Evolutionary conservation across 2,797 vertebrate genomes (phyloP).

Genomic region (Parotocinclus haroldoi): DNA sequence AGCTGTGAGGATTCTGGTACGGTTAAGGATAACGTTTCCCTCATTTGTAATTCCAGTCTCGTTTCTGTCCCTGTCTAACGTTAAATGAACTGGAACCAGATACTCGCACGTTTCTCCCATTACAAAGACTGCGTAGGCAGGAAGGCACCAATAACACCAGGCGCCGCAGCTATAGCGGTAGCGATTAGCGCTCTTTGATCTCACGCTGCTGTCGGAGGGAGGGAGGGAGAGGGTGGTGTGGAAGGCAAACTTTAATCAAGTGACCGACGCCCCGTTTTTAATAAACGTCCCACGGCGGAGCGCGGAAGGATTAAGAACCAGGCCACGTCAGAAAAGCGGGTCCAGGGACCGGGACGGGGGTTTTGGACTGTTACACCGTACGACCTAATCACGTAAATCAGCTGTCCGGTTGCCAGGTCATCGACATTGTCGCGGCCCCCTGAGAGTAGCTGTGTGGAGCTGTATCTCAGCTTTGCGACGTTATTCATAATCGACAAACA

Average conservation of each 20-base stretch:
- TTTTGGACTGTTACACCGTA: constrained; percentile 10
- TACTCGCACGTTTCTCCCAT: constrained; percentile 43
- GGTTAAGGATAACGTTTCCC: neutral
- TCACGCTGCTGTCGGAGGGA: constrained; percentile 54
- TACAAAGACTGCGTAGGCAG: constrained; percentile 44
- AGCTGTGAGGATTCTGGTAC: too few relatives aligned
- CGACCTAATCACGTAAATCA: constrained; percentile 16
- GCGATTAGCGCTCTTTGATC: constrained; percentile 65
- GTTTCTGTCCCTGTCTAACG: constrained; percentile 50
- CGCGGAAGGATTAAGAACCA: constrained; percentile 37
- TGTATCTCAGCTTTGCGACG: too few relatives aligned
- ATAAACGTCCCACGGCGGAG: constrained; percentile 37
- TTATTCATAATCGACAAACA: too few relatives aligned
- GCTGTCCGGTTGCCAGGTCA: constrained; percentile 26
- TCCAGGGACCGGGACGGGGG: constrained; percentile 12
- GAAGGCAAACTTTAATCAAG: constrained; percentile 48
- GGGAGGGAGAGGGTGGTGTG: constrained; percentile 27
- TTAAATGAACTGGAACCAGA: constrained; percentile 51
- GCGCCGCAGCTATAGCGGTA: constrained; percentile 41
- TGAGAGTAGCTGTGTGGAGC: too few relatives aligned
- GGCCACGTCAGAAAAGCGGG: constrained; percentile 49
- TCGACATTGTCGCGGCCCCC: constrained; percentile 3
- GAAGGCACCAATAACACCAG: constrained; percentile 49
- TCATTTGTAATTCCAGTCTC: neutral
- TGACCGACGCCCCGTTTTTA: constrained; percentile 48